Percentiles rank a stretch among this genome's conserved stretches.
These are phyloP conservation scores for Nasalis larvatus DNA, from an alignment of 2,113 vertebrate species.

Conservation along the genomic window DNA sequence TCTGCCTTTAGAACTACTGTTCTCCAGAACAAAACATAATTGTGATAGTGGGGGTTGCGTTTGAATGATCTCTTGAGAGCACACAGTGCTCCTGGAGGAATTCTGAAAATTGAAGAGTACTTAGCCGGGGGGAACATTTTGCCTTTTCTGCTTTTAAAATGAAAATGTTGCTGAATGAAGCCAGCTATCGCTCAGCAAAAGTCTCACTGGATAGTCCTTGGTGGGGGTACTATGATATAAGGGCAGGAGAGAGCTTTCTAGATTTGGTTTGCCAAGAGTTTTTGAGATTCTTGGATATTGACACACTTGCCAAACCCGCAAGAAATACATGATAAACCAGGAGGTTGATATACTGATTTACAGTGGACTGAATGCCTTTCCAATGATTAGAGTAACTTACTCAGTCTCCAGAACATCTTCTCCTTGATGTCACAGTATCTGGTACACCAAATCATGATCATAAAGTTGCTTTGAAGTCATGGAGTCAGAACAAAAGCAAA, in stretches of 20 bases:
- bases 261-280: background rate
- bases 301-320: background rate
- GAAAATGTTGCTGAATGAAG: background rate
- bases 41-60: background rate
- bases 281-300: background rate
- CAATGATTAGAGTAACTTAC: background rate
- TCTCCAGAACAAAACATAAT: background rate
- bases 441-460: background rate
- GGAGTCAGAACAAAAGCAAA: background rate
- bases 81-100: background rate
- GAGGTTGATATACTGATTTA: background rate
- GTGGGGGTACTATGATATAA: background rate
- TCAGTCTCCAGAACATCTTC: background rate
- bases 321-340: background rate
- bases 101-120: background rate
- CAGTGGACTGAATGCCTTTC: background rate
- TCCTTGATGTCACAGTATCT: background rate
- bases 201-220: background rate
- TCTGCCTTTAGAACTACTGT: background rate
- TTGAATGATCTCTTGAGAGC: background rate
- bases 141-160: background rate
- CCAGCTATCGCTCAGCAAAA: background rate
- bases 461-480: slow-evolving; percentile 17
- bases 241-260: background rate
- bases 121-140: background rate